These are phyloP conservation scores for Nilaparvata lugens DNA, from an alignment of 1,140 invertebrate genomes.

Conservation along the genomic window DNA sequence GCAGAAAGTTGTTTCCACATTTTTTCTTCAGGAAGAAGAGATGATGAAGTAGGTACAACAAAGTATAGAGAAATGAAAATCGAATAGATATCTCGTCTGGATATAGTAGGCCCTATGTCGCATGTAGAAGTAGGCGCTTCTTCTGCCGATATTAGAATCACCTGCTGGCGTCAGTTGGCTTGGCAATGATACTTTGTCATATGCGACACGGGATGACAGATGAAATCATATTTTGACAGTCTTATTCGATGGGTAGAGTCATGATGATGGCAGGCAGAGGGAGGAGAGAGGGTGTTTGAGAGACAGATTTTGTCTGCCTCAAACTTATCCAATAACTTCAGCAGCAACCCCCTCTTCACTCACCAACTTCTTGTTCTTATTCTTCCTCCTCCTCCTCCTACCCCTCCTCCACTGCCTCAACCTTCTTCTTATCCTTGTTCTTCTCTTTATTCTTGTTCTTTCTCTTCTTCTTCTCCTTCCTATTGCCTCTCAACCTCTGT, in stretches of 20 bases:
- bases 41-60: conserved; percentile 2
- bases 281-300: background rate
- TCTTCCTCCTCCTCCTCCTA: too few relatives aligned
- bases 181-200: conserved; percentile 5
- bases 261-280: background rate
- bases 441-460: too few relatives aligned
- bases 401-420: too few relatives aligned
- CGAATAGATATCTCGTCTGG: conserved; percentile 17
- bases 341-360: background rate
- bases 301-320: background rate
- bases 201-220: conserved; percentile 16
- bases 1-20: background rate
- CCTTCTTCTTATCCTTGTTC: too few relatives aligned
- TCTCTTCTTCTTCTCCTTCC: too few relatives aligned
- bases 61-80: conserved; percentile 5
- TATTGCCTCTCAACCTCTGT: too few relatives aligned
- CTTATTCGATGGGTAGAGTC: conserved; percentile 13
- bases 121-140: background rate
- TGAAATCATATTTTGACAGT: conserved; percentile 24
- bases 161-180: conserved; percentile 19
- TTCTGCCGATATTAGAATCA: conserved; percentile 18
- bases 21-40: conserved; percentile 7
- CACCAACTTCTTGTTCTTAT: too few relatives aligned
- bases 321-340: conserved; percentile 24
- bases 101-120: conserved; percentile 9